Evolutionary conservation across 2,797 vertebrate genomes (phyloP).

Genomic region (Salmo trutta): DNA sequence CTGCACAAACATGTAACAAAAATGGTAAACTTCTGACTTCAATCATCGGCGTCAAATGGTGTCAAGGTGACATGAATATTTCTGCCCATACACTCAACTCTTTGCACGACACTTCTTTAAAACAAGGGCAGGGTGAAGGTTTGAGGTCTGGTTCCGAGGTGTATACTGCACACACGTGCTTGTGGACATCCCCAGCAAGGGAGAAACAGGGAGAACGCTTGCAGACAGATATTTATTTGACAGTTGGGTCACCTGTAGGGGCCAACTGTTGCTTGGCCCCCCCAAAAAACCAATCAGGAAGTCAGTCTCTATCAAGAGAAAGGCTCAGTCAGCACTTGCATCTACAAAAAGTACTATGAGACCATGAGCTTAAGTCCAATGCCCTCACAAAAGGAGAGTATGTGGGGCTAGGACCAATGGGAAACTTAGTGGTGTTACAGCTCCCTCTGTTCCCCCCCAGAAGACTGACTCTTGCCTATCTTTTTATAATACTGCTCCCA

Average conservation of each 20-base stretch:
- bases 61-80: too few species aligned
- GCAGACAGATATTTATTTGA: background rate
- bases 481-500: conserved; percentile 67
- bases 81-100: too few species aligned
- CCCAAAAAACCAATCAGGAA: too few species aligned
- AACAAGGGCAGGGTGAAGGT: background rate
- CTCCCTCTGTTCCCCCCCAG: background rate
- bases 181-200: background rate
- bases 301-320: too few species aligned
- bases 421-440: background rate
- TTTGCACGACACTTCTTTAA: background rate
- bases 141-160: background rate
- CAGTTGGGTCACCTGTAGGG: background rate
- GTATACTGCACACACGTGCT: background rate
- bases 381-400: background rate
- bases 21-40: background rate
- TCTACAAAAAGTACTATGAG: too few species aligned
- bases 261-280: background rate
- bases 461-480: conserved; percentile 51
- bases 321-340: too few species aligned
- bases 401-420: too few species aligned
- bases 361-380: background rate
- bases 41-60: too few species aligned
- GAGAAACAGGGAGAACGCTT: background rate
- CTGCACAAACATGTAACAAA: background rate